A percentile compares a stretch with the other conserved stretches of the same genome.
These are phyloP conservation scores for Drosophila leontia DNA, from an alignment of 1,140 invertebrate species.

Conservation along the genomic window DNA sequence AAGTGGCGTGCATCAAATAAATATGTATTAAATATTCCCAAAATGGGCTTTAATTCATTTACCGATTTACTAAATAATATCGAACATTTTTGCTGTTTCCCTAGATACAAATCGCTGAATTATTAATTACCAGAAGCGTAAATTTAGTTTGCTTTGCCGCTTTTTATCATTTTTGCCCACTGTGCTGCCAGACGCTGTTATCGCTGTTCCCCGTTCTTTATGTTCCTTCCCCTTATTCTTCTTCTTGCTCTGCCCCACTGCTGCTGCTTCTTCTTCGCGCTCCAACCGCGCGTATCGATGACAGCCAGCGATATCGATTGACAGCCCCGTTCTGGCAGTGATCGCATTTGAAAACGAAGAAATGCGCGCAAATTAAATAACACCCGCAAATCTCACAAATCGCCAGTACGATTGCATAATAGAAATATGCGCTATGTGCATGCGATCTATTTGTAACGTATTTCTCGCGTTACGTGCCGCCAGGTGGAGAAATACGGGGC, in stretches of 20 bases:
- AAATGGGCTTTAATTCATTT: neutral
- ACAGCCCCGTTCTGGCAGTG: slow-evolving; percentile 6
- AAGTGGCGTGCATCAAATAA: slow-evolving; percentile 7
- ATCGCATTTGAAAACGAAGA: slow-evolving; percentile 36
- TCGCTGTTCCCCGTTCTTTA: slow-evolving; percentile 23
- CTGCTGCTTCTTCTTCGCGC: slow-evolving; percentile 13
- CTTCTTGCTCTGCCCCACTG: neutral
- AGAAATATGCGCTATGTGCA: slow-evolving; percentile 42
- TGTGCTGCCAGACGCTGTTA: slow-evolving; percentile 23
- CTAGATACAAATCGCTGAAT: neutral
- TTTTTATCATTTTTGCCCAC: neutral
- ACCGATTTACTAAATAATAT: neutral
- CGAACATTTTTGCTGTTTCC: neutral
- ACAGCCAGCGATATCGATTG: slow-evolving; percentile 22
- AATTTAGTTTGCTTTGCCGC: neutral
- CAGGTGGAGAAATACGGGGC: slow-evolving; percentile 18
- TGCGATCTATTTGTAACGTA: slow-evolving; percentile 53
- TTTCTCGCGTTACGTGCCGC: slow-evolving; percentile 40
- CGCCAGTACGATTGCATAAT: slow-evolving; percentile 46
- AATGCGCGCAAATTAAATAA: slow-evolving; percentile 45
- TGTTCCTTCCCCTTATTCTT: slow-evolving; percentile 15
- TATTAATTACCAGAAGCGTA: neutral
- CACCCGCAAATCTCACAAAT: slow-evolving; percentile 43
- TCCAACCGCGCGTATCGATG: slow-evolving; percentile 14
- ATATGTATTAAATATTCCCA: neutral